Percentiles rank a stretch among this genome's conserved stretches.
phyloP scores from a whole-genome alignment of 2,797 vertebrate species.

The Pampus argenteus region DNA sequence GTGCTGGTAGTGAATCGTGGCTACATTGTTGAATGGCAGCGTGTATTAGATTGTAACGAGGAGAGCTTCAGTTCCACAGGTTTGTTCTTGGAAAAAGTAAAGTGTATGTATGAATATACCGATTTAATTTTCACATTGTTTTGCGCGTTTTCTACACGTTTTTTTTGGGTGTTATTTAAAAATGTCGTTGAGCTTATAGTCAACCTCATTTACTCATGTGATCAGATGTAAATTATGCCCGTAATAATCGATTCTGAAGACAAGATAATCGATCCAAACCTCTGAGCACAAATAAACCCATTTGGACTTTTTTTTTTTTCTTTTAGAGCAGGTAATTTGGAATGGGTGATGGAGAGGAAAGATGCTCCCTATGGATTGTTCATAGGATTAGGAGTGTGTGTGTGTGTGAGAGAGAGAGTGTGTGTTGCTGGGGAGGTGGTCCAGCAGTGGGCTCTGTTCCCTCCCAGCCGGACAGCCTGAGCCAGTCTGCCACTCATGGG shows the following conservation, averaged over 20 bases:
- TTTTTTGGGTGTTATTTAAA: not conserved
- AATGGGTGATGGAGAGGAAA: constrained; percentile 54
- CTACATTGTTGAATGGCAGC: not conserved
- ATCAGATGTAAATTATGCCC: not conserved
- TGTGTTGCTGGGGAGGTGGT: constrained; percentile 67
- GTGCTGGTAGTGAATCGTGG: not conserved
- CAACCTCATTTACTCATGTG: not conserved
- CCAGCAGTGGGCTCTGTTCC: constrained; percentile 78
- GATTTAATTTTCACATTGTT: not conserved
- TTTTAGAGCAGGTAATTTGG: constrained; percentile 44
- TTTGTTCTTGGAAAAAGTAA: not conserved
- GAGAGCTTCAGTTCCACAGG: not conserved
- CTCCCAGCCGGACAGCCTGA: constrained; percentile 79
- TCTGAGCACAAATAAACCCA: not conserved
- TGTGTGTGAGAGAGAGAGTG: constrained; percentile 14
- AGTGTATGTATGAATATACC: too few relatives aligned
- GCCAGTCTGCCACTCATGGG: constrained; percentile 83
- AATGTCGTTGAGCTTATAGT: not conserved
- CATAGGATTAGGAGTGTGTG: constrained; percentile 52
- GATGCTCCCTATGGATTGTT: constrained; percentile 61
- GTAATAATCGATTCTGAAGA: not conserved
- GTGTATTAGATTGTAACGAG: not conserved
- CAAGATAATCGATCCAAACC: not conserved
- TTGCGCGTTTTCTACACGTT: not conserved
- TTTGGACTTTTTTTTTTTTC: constrained; percentile 2